phyloP scores from a whole-genome alignment of 2,113 vertebrate genomes.

The Bothrops jararaca region DNA sequence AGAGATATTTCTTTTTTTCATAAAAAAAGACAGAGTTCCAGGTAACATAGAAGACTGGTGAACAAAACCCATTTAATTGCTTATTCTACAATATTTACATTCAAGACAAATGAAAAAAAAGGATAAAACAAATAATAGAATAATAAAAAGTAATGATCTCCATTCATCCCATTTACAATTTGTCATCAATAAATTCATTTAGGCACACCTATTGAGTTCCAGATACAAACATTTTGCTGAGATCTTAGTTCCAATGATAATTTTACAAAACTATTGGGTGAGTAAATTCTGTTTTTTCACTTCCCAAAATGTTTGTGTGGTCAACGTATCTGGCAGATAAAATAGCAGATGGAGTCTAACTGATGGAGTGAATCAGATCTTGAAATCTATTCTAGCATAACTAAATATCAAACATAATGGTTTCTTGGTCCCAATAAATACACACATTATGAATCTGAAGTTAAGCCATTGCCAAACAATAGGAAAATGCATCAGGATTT shows the following conservation, averaged over 20 bases:
- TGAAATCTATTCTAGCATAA: background rate
- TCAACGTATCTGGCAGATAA: background rate
- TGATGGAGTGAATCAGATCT: background rate
- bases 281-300: background rate
- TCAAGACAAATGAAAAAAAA: background rate
- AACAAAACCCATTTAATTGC: background rate
- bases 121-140: background rate
- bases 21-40: background rate
- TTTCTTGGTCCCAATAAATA: background rate
- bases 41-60: background rate
- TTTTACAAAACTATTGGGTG: background rate
- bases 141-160: background rate
- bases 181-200: background rate
- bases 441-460: background rate
- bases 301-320: background rate
- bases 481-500: background rate
- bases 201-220: background rate
- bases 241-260: background rate
- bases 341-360: background rate
- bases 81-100: background rate
- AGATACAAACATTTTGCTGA: background rate
- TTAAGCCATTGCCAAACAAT: background rate
- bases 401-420: background rate
- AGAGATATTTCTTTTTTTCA: background rate
- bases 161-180: background rate